Percentiles rank a stretch among this genome's conserved stretches.
phyloP scores from a whole-genome alignment of 2,797 vertebrate species.

The Chiloscyllium punctatum region DNA sequence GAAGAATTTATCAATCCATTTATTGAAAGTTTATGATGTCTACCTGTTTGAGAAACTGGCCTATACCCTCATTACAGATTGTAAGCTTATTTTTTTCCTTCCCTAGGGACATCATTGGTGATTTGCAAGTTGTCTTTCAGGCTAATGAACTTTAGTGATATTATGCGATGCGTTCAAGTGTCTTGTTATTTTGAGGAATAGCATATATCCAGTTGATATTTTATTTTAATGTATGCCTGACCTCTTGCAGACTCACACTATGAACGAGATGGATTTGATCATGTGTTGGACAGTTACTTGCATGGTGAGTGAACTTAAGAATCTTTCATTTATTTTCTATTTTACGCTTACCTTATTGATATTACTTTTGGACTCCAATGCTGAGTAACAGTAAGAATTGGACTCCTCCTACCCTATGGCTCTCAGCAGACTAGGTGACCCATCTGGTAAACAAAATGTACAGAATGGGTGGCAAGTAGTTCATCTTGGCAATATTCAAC shows the following conservation, averaged over 20 bases:
- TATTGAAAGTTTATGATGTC: background rate
- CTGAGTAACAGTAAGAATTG: background rate
- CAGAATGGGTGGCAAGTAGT: background rate
- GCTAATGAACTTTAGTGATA: background rate
- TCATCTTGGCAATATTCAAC: background rate
- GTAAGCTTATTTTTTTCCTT: background rate
- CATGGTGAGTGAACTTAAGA: slow-evolving; percentile 1
- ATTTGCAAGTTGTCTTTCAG: background rate
- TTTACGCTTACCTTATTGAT: background rate
- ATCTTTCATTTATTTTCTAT: background rate
- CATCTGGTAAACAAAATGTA: background rate
- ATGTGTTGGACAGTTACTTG: background rate
- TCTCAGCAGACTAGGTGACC: background rate
- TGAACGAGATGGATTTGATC: slow-evolving; percentile 5
- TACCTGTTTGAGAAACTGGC: background rate
- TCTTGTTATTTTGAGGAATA: background rate
- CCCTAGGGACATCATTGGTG: background rate
- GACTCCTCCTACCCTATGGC: background rate
- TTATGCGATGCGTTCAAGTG: background rate
- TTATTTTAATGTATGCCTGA: background rate
- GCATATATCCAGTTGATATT: background rate
- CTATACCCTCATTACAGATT: background rate
- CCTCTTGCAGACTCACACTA: background rate
- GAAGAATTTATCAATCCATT: background rate
- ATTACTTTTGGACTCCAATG: background rate